Percentiles rank a stretch among this genome's conserved stretches.
Evolutionary conservation across 2,888 invertebrate species (phyloP).

Genomic region (Candidula unifasciata): DNA sequence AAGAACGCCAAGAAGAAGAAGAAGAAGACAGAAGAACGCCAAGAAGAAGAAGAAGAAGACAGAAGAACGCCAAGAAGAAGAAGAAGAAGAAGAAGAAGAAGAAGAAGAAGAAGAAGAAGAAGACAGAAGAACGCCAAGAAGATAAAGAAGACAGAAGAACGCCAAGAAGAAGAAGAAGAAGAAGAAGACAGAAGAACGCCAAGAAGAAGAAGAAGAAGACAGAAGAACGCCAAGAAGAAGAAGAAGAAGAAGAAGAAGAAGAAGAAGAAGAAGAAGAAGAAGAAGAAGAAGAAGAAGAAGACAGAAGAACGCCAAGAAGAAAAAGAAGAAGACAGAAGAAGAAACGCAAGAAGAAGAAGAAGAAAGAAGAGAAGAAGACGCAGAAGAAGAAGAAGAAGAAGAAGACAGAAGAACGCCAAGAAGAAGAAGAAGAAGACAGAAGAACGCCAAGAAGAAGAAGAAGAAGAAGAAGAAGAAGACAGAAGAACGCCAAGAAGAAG

Average conservation of each 20-base stretch:
- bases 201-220: background rate
- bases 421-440: background rate
- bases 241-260: background rate
- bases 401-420: background rate
- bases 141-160: background rate
- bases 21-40: background rate
- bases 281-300: background rate
- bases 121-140: background rate
- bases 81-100: background rate
- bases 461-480: too few relatives aligned
- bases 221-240: background rate
- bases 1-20: background rate
- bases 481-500: too few relatives aligned
- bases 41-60: background rate
- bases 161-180: background rate
- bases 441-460: background rate
- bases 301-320: background rate
- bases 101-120: too few relatives aligned
- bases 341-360: background rate
- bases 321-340: background rate
- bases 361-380: background rate
- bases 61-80: background rate
- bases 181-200: background rate
- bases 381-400: background rate
- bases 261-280: background rate